phyloP scores from a whole-genome alignment of 1,140 invertebrate genomes.

The Eurosta solidaginis region DNA sequence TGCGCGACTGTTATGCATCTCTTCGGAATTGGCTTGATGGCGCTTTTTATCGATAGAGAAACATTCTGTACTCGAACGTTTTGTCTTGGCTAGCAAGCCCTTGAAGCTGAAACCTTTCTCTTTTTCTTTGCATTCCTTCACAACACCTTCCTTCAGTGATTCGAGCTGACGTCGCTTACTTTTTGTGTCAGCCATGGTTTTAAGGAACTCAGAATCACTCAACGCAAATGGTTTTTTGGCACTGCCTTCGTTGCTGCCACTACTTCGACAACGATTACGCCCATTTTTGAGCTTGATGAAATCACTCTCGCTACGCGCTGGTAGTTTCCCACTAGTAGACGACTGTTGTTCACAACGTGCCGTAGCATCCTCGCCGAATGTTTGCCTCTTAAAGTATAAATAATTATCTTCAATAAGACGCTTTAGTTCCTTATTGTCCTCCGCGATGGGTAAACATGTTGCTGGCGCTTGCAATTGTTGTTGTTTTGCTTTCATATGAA shows the following conservation, averaged over 20 bases:
- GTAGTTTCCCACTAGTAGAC: constrained; percentile 36
- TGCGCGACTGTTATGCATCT: constrained; percentile 40
- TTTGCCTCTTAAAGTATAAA: constrained; percentile 55
- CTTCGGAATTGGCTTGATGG: constrained; percentile 51
- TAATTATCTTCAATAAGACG: constrained; percentile 59
- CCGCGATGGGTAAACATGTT: constrained; percentile 51
- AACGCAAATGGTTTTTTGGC: constrained; percentile 46
- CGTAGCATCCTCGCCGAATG: not conserved
- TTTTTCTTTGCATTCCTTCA: constrained; percentile 31
- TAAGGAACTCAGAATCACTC: constrained; percentile 57
- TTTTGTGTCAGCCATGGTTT: constrained; percentile 43
- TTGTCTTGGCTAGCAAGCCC: constrained; percentile 50
- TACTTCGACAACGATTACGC: constrained; percentile 31
- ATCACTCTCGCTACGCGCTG: constrained; percentile 55
- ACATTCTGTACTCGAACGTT: constrained; percentile 53
- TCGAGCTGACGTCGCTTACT: constrained; percentile 34
- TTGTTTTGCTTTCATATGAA: constrained; percentile 29
- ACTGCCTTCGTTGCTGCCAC: constrained; percentile 26
- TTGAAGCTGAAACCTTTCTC: constrained; percentile 54
- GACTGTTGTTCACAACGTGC: not conserved
- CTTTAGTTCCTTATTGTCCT: constrained; percentile 59
- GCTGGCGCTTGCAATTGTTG: constrained; percentile 33
- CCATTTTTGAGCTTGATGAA: constrained; percentile 51
- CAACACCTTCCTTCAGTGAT: constrained; percentile 31
- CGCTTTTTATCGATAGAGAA: constrained; percentile 53